Percentiles rank a stretch among this genome's conserved stretches.
Evolutionary conservation across 2,113 vertebrate genomes (phyloP).

Genomic region (Saguinus imperator): DNA sequence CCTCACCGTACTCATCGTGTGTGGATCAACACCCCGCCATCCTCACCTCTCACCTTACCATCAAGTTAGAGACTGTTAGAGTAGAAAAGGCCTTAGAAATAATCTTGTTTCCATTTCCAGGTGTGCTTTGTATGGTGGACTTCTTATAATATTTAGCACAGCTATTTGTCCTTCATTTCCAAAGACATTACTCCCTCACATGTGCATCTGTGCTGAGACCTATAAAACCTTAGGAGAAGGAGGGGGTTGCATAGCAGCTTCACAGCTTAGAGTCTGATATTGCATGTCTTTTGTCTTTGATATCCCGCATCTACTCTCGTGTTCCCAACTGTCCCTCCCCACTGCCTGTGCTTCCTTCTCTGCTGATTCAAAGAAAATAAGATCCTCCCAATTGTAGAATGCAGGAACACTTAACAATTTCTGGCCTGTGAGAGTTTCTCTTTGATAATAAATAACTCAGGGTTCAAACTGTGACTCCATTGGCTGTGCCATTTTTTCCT

Average conservation of each 20-base stretch:
- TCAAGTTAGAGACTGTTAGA: background rate
- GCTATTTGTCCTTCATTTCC: background rate
- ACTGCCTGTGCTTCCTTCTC: background rate
- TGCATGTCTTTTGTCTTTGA: background rate
- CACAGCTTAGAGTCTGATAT: background rate
- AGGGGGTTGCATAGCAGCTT: background rate
- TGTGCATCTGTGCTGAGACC: too few species aligned
- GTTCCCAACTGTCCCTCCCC: background rate
- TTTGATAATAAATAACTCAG: background rate
- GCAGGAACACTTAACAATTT: background rate
- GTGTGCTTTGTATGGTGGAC: background rate
- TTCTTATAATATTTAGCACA: background rate
- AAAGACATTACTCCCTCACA: background rate
- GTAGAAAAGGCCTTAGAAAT: background rate
- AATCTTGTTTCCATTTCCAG: background rate
- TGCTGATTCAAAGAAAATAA: background rate
- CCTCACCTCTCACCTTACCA: background rate
- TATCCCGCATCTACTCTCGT: background rate
- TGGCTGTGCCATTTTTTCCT: background rate
- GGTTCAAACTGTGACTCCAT: background rate
- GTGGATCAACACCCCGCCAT: too few species aligned
- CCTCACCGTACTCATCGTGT: background rate
- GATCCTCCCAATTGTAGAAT: background rate
- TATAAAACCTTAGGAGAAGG: background rate
- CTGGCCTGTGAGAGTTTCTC: background rate